These are phyloP conservation scores for Orientallactaga bullata DNA, from an alignment of 2,113 vertebrate species.

Conservation along the genomic window DNA sequence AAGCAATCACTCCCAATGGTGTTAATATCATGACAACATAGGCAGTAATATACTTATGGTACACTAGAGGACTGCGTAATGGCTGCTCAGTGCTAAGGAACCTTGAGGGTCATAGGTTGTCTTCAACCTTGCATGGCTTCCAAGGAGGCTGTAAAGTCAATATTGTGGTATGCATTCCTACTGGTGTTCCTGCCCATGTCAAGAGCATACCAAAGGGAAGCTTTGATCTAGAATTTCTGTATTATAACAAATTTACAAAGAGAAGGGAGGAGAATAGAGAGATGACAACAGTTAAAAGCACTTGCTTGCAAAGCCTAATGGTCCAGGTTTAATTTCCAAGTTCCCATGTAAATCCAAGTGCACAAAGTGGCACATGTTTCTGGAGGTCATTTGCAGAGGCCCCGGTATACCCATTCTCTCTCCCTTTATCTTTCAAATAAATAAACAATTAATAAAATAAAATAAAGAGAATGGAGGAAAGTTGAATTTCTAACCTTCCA, in stretches of 20 bases:
- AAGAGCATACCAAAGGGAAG: neutral
- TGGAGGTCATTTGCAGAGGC: too few species aligned
- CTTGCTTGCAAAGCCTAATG: too few species aligned
- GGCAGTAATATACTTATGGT: neutral
- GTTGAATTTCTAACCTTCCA: slow-evolving; percentile 13
- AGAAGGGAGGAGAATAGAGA: neutral
- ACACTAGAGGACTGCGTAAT: neutral
- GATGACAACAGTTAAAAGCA: too few species aligned
- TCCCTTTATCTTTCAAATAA: too few species aligned
- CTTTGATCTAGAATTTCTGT: neutral
- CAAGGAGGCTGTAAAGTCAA: neutral
- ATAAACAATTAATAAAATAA: too few species aligned
- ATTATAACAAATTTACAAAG: neutral
- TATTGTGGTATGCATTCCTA: neutral
- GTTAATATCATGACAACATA: neutral
- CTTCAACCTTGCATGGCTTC: neutral
- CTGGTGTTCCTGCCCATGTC: neutral
- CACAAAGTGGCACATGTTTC: too few species aligned
- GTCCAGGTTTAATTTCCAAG: too few species aligned
- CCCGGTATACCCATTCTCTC: too few species aligned
- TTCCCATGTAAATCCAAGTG: too few species aligned
- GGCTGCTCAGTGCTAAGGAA: neutral
- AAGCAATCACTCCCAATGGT: neutral
- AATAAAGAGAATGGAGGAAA: too few species aligned
- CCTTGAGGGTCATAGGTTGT: neutral